Conservation (phyloP, 2,797 vertebrate species). For the Toxotes lorentzi region DNA sequence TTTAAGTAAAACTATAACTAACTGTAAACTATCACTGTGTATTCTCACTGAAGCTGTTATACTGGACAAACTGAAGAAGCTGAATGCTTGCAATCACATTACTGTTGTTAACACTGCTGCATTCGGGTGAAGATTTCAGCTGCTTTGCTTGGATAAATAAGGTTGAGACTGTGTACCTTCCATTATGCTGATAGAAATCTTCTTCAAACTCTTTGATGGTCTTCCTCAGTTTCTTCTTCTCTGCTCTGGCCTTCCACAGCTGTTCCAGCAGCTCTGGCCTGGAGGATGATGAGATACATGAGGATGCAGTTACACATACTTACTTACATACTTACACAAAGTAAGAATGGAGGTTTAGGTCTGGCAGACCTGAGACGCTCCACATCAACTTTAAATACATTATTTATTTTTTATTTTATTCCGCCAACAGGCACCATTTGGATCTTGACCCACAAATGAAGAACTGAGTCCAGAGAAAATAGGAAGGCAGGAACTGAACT, state of each 20-base stretch:
- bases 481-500: slow-evolving; percentile 29
- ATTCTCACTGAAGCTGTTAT: too few relatives aligned
- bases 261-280: slow-evolving; percentile 99
- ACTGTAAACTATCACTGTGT: too few relatives aligned
- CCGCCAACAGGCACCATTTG: background rate
- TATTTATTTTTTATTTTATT: background rate
- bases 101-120: too few relatives aligned
- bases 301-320: background rate
- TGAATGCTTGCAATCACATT: too few relatives aligned
- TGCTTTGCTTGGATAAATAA: background rate
- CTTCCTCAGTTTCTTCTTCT: slow-evolving; percentile 97
- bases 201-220: slow-evolving; percentile 95
- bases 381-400: background rate
- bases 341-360: background rate
- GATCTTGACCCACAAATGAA: background rate
- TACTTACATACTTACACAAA: too few relatives aligned
- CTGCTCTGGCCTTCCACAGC: slow-evolving; percentile 97
- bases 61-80: too few relatives aligned
- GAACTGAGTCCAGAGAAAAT: background rate
- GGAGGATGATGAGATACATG: slow-evolving; percentile 47
- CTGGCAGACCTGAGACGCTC: background rate
- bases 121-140: background rate
- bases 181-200: slow-evolving; percentile 96
- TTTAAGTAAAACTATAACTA: too few relatives aligned
- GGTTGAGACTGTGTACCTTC: slow-evolving; percentile 85